phyloP scores from a whole-genome alignment of 2,888 invertebrate species.

The Junonia oenone region DNA sequence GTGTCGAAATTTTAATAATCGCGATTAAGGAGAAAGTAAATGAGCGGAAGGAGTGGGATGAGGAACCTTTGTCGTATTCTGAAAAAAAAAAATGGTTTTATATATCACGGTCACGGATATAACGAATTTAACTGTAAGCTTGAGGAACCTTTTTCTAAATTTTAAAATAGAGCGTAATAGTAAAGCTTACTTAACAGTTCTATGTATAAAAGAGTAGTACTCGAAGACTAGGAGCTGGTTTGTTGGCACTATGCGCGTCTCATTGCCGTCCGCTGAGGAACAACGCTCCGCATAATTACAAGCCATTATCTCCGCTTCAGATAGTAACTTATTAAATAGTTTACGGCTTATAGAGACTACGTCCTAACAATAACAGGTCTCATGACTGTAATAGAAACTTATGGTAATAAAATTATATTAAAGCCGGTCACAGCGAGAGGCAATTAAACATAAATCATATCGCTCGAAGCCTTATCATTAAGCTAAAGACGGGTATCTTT shows the following conservation, averaged over 20 bases:
- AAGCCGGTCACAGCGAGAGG: no score
- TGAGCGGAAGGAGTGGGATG: background rate
- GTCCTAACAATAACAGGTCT: no score
- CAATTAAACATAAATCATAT: background rate
- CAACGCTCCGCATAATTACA: background rate
- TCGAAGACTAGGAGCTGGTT: background rate
- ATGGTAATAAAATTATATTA: no score
- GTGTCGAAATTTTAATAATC: background rate
- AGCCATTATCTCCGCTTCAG: background rate
- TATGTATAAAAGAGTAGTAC: background rate
- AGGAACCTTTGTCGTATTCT: no score
- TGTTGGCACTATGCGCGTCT: background rate
- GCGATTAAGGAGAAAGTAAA: background rate
- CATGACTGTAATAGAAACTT: no score
- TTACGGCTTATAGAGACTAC: no score
- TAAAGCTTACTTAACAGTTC: no score
- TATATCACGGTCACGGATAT: no score
- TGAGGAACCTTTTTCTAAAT: no score
- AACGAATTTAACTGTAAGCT: no score
- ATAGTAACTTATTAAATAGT: background rate
- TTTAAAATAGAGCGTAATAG: no score
- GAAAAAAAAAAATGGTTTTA: no score
- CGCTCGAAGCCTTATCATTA: slow-evolving; percentile 6
- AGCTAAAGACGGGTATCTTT: slow-evolving; percentile 5
- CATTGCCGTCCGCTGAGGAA: background rate